A percentile compares a stretch with the other conserved stretches of the same genome.
phyloP scores from a whole-genome alignment of 2,797 vertebrate genomes.

The Cuniculus paca region DNA sequence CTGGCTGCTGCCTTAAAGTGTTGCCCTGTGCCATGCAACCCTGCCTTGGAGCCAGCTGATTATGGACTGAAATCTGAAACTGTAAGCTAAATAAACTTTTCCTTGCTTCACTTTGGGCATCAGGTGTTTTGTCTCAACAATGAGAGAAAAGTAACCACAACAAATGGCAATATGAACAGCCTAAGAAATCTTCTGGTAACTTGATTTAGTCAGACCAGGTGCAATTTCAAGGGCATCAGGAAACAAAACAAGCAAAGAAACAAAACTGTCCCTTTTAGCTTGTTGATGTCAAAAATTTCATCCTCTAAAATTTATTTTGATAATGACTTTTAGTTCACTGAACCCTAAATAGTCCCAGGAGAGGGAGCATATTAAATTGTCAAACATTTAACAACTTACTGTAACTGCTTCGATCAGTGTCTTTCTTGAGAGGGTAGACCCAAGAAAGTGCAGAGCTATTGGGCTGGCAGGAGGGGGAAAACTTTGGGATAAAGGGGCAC shows the following conservation, averaged over 20 bases:
- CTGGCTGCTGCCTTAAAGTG: too few species aligned
- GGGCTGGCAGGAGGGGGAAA: neutral
- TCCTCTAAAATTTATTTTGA: neutral
- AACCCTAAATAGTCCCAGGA: slow-evolving; percentile 60
- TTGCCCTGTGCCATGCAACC: too few species aligned
- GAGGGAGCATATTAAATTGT: slow-evolving; percentile 61
- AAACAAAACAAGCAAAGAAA: neutral
- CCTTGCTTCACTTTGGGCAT: too few species aligned
- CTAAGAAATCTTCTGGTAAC: neutral
- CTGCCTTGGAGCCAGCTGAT: too few species aligned
- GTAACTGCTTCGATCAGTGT: slow-evolving; percentile 53
- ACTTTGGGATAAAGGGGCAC: neutral
- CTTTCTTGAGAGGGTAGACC: neutral
- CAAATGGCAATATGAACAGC: neutral
- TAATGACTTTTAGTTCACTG: slow-evolving; percentile 28
- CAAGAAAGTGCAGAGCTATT: neutral
- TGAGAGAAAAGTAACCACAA: too few species aligned
- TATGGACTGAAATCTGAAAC: too few species aligned
- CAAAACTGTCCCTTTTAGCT: neutral
- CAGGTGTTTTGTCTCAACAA: too few species aligned
- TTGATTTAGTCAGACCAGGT: slow-evolving; percentile 20
- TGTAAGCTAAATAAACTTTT: too few species aligned
- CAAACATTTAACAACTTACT: slow-evolving; percentile 59
- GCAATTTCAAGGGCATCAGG: slow-evolving; percentile 2
- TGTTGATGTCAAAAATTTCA: neutral